Conservation (phyloP, 2,888 invertebrate species). For the Polydesmus complanatus region DNA sequence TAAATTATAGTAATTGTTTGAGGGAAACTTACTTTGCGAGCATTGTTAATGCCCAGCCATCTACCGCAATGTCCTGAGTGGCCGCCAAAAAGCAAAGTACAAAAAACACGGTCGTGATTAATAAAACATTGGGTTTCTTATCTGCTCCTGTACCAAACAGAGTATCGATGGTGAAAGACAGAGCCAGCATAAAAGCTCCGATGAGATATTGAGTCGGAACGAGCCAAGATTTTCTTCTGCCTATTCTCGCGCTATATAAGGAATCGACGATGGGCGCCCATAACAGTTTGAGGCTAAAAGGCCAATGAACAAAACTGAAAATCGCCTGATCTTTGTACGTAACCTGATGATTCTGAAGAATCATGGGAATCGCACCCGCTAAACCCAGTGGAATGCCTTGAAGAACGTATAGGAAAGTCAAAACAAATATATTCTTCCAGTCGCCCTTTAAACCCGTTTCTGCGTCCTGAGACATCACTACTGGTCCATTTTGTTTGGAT, state of each 20-base stretch:
- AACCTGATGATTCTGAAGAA: conserved; percentile 70
- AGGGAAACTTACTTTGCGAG: conserved; percentile 54
- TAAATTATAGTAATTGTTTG: neutral
- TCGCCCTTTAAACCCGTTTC: conserved; percentile 24
- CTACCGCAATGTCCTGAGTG: conserved; percentile 98
- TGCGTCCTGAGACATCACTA: too few species aligned
- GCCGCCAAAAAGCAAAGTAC: conserved; percentile 89
- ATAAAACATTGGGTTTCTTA: conserved; percentile 50
- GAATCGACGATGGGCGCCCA: conserved; percentile 99
- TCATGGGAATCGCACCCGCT: conserved; percentile 86
- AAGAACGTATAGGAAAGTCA: conserved; percentile 75
- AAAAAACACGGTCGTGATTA: conserved; percentile 76
- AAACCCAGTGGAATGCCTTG: conserved; percentile 89
- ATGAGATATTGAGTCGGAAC: conserved; percentile 83
- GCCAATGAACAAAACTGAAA: conserved; percentile 57
- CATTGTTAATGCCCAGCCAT: conserved; percentile 99
- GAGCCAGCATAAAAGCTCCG: conserved; percentile 72
- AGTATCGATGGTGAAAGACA: conserved; percentile 59
- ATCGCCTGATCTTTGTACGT: conserved; percentile 80
- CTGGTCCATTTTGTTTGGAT: too few species aligned
- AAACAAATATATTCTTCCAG: conserved; percentile 56
- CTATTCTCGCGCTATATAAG: conserved; percentile 65
- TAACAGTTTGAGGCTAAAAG: conserved; percentile 70
- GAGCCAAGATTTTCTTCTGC: conserved; percentile 76
- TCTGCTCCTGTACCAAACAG: conserved; percentile 54